Conservation (phyloP, 2,113 vertebrate species). For the Phainopepla nitens region DNA sequence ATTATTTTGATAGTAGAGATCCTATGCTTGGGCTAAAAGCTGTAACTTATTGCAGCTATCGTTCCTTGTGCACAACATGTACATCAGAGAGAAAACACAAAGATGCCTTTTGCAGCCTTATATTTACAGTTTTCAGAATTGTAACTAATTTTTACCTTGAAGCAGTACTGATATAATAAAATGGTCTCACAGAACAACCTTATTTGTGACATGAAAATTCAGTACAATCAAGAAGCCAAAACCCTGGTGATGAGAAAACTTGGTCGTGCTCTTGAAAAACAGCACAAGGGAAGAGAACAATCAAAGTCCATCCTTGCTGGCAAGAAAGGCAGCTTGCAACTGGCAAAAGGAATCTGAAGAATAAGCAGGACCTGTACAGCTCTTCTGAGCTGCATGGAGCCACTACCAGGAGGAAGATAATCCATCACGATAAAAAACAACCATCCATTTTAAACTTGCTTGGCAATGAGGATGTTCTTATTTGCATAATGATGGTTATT, state of each 20-base stretch:
- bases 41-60: neutral
- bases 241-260: neutral
- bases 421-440: constrained; percentile 64
- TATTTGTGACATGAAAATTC: neutral
- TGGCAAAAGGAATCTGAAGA: neutral
- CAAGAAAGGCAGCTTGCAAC: neutral
- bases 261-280: neutral
- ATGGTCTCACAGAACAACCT: neutral
- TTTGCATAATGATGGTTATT: constrained; percentile 73
- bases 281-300: neutral
- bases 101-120: neutral
- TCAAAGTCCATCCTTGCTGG: neutral
- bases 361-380: neutral
- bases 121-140: neutral
- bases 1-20: neutral
- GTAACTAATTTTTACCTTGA: neutral
- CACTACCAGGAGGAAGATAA: constrained; percentile 29
- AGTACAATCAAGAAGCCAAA: neutral
- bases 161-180: neutral
- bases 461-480: constrained; percentile 38
- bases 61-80: neutral
- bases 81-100: neutral
- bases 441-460: constrained; percentile 54
- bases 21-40: neutral
- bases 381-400: neutral